Percentiles rank a stretch among this genome's conserved stretches.
These are phyloP conservation scores for Oophaga pumilio DNA, from an alignment of 2,113 vertebrate genomes.

Conservation along the genomic window DNA sequence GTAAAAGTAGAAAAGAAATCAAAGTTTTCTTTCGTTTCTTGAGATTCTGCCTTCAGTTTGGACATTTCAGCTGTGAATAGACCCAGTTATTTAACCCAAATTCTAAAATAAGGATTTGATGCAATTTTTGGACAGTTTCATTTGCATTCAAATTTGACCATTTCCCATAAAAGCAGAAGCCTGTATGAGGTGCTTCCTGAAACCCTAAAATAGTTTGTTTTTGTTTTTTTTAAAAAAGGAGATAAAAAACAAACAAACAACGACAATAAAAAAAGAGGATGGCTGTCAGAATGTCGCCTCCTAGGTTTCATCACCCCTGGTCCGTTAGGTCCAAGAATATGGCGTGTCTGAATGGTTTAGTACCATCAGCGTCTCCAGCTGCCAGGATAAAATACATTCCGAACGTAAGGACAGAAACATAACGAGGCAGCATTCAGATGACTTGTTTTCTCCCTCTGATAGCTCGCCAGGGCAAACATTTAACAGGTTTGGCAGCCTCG, in stretches of 20 bases:
- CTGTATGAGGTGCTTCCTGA: no score
- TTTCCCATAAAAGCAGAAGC: background rate
- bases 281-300: background rate
- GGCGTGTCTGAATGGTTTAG: slow-evolving; percentile 33
- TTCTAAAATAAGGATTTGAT: background rate
- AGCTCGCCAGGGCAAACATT: slow-evolving; percentile 43
- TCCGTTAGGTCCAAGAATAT: background rate
- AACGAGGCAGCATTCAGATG: slow-evolving; percentile 44
- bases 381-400: slow-evolving; percentile 26
- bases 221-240: background rate
- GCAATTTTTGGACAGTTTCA: background rate
- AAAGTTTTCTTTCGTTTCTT: background rate
- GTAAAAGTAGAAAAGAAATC: no score
- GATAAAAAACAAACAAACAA: background rate
- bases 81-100: background rate
- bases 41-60: background rate
- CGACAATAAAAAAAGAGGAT: background rate
- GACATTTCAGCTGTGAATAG: background rate
- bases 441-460: slow-evolving; percentile 48
- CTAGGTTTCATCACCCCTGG: slow-evolving; percentile 2
- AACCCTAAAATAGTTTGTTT: background rate
- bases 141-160: background rate
- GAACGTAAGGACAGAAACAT: slow-evolving; percentile 32
- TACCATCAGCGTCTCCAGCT: slow-evolving; percentile 13
- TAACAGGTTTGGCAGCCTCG: slow-evolving; percentile 14